phyloP scores from a whole-genome alignment of 2,888 invertebrate species.

The Litoditis marina region DNA sequence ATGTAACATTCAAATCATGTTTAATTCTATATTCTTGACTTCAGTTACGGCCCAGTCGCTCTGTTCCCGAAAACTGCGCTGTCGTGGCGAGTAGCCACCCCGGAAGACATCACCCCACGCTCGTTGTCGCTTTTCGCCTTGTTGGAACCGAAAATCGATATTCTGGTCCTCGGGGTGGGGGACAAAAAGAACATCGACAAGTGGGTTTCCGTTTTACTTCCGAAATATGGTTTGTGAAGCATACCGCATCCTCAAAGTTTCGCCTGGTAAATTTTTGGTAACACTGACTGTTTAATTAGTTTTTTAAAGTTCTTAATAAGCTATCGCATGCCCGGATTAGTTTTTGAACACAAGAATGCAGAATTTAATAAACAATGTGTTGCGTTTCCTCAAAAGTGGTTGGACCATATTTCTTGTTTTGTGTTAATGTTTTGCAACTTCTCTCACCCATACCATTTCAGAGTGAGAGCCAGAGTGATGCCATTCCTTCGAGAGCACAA shows the following conservation, averaged over 20 bases:
- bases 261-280: not conserved
- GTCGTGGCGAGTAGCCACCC: conserved; percentile 59
- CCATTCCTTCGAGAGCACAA: conserved; percentile 65
- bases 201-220: conserved; percentile 28
- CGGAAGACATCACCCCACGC: conserved; percentile 73
- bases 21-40: not conserved
- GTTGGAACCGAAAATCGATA: conserved; percentile 78
- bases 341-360: too few relatives aligned
- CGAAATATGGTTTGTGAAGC: too few relatives aligned
- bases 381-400: too few relatives aligned
- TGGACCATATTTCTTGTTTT: too few relatives aligned
- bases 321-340: too few relatives aligned
- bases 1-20: not conserved
- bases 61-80: conserved; percentile 57
- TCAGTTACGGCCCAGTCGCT: conserved; percentile 57
- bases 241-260: not conserved
- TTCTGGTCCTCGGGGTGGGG: conserved; percentile 61
- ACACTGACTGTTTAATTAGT: not conserved
- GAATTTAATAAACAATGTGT: too few relatives aligned
- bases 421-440: too few relatives aligned
- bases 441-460: conserved; percentile 5
- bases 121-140: conserved; percentile 77
- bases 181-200: conserved; percentile 57
- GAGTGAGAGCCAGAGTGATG: conserved; percentile 34
- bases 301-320: too few relatives aligned